Evolutionary conservation across 2,888 invertebrate species (phyloP).

Genomic region (Eupithecia centaureata): DNA sequence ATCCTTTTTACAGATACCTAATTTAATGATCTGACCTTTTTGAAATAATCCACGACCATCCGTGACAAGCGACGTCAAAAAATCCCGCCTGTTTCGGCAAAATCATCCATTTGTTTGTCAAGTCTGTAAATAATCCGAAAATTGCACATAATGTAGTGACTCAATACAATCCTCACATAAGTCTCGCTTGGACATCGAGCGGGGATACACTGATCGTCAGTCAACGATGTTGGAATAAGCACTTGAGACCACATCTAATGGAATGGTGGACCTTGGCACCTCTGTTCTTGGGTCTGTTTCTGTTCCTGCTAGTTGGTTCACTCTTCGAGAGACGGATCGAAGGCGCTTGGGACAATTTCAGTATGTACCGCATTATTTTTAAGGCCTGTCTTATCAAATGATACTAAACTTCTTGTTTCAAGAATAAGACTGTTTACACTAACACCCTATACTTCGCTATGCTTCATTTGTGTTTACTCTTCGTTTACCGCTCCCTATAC

Average conservation of each 20-base stretch:
- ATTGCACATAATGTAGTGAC: background rate
- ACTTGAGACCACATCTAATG: conserved; percentile 43
- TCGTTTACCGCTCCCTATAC: too few relatives aligned
- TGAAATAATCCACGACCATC: conserved; percentile 1
- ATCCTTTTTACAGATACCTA: conserved; percentile 13
- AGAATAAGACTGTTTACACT: too few relatives aligned
- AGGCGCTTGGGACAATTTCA: conserved; percentile 49
- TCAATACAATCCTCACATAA: too few relatives aligned
- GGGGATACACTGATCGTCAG: background rate
- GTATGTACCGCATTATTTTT: conserved; percentile 52
- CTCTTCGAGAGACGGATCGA: conserved; percentile 67
- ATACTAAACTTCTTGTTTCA: too few relatives aligned
- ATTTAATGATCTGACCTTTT: conserved; percentile 12
- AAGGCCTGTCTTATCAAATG: background rate
- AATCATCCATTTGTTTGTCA: background rate
- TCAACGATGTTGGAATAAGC: background rate
- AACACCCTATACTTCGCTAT: too few relatives aligned
- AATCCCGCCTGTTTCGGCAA: conserved; percentile 13
- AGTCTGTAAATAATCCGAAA: background rate
- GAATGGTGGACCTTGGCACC: conserved; percentile 67
- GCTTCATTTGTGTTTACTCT: too few relatives aligned
- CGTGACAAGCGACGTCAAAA: conserved; percentile 1
- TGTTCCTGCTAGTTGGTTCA: conserved; percentile 72
- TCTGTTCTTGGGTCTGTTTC: conserved; percentile 61
- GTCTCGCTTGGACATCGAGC: background rate